A percentile compares a stretch with the other conserved stretches of the same genome.
Conservation (phyloP, 2,113 vertebrate genomes). For the Cheilinus undulatus region DNA sequence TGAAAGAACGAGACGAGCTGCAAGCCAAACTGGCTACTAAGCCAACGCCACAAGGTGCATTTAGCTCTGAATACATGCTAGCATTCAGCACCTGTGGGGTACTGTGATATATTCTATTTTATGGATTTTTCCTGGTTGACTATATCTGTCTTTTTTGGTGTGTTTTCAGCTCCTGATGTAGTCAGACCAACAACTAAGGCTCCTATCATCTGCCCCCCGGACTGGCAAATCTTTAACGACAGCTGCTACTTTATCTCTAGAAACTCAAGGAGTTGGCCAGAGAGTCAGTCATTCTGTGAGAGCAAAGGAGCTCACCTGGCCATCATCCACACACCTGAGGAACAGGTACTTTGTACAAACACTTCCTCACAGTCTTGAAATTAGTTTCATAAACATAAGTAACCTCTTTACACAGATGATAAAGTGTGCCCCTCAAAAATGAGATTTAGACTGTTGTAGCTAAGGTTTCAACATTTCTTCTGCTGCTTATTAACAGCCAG, state of each 20-base stretch:
- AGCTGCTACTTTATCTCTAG: constrained; percentile 80
- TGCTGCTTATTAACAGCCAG: too few species aligned
- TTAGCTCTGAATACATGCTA: not conserved
- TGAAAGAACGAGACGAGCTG: constrained; percentile 60
- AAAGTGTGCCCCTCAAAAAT: too few species aligned
- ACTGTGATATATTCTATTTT: too few species aligned
- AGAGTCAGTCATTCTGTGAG: constrained; percentile 58
- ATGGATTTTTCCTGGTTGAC: not conserved
- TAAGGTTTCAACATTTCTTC: too few species aligned
- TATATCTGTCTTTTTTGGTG: not conserved
- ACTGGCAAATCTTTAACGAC: constrained; percentile 70
- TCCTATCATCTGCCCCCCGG: constrained; percentile 31
- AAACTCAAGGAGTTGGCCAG: constrained; percentile 24
- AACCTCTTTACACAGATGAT: too few species aligned
- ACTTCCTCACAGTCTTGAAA: too few species aligned
- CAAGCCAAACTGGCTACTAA: constrained; percentile 19
- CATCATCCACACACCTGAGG: constrained; percentile 77
- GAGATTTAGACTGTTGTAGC: too few species aligned
- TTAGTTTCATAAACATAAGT: too few species aligned
- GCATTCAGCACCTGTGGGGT: not conserved
- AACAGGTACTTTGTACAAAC: too few species aligned
- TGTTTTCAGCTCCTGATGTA: constrained; percentile 18
- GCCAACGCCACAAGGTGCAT: constrained; percentile 18
- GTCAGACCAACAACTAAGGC: not conserved
- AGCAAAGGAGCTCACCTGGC: constrained; percentile 73